Conservation (phyloP, 2,888 invertebrate genomes). For the Eretmocerus hayati region DNA sequence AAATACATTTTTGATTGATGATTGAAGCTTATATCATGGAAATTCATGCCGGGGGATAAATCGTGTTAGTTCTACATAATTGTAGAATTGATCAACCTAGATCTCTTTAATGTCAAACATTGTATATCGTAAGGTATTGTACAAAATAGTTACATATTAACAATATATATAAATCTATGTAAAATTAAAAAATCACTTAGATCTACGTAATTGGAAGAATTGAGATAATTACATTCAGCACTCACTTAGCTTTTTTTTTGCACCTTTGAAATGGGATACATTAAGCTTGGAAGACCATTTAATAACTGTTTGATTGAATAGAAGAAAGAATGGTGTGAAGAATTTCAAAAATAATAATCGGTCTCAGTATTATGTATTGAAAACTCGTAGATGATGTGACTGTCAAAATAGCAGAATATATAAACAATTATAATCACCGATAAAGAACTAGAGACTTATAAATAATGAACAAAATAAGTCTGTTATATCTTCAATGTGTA, state of each 20-base stretch:
- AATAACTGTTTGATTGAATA: constrained; percentile 14
- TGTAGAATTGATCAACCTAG: constrained; percentile 12
- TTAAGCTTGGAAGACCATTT: constrained; percentile 17
- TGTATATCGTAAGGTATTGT: constrained; percentile 33
- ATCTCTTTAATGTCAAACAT: constrained; percentile 17
- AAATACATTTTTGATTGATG: constrained; percentile 13
- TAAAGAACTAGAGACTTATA: constrained; percentile 14
- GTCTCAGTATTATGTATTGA: too few relatives aligned
- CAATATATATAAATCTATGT: constrained; percentile 41
- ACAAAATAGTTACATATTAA: constrained; percentile 41
- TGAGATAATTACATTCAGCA: constrained; percentile 32
- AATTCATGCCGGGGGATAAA: too few relatives aligned
- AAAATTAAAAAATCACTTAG: constrained; percentile 40
- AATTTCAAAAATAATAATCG: constrained; percentile 1
- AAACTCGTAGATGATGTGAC: constrained; percentile 16
- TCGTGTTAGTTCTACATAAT: constrained; percentile 19
- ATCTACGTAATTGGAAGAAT: constrained; percentile 30
- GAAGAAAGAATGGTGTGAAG: constrained; percentile 9
- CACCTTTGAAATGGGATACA: constrained; percentile 25
- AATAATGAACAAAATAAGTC: constrained; percentile 9
- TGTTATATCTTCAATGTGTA: constrained; percentile 1
- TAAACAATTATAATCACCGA: constrained; percentile 16
- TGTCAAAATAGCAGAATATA: constrained; percentile 13
- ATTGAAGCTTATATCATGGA: too few relatives aligned
- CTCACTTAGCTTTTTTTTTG: constrained; percentile 36